A percentile compares a stretch with the other conserved stretches of the same genome.
These are phyloP conservation scores for Nemoura dubitans DNA, from an alignment of 2,888 invertebrate genomes.

Conservation along the genomic window DNA sequence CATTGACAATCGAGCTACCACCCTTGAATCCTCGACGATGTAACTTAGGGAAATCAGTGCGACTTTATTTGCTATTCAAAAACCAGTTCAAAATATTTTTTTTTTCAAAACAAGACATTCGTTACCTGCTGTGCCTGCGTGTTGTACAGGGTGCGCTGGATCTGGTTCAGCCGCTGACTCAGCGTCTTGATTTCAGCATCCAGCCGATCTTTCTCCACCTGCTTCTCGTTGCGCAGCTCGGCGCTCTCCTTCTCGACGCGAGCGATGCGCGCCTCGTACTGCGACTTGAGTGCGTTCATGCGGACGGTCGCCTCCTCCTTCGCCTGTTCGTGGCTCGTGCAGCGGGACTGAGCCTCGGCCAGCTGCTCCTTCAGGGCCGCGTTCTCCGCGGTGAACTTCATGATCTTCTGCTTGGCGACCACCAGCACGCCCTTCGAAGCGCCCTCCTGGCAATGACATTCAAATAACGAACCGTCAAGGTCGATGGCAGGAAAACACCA, in stretches of 20 bases:
- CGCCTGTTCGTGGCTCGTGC: constrained; percentile 39
- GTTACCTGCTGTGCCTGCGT: constrained; percentile 60
- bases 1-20: no score
- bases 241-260: constrained; percentile 78
- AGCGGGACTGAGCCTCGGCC: constrained; percentile 61
- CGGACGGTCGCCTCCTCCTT: constrained; percentile 51
- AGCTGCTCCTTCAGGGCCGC: constrained; percentile 57
- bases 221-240: constrained; percentile 69
- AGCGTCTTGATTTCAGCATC: constrained; percentile 74
- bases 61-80: no score
- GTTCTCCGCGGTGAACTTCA: constrained; percentile 70
- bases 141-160: constrained; percentile 72
- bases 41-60: no score
- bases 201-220: constrained; percentile 62
- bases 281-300: constrained; percentile 69
- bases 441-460: no score
- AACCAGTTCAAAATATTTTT: no score
- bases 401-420: constrained; percentile 78
- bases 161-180: constrained; percentile 72
- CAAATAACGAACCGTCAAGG: no score
- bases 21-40: no score
- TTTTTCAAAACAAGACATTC: no score
- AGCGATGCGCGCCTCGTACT: constrained; percentile 74
- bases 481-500: no score
- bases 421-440: constrained; percentile 74